phyloP scores from a whole-genome alignment of 1,140 invertebrate species.

The Platorchestia sp. region DNA sequence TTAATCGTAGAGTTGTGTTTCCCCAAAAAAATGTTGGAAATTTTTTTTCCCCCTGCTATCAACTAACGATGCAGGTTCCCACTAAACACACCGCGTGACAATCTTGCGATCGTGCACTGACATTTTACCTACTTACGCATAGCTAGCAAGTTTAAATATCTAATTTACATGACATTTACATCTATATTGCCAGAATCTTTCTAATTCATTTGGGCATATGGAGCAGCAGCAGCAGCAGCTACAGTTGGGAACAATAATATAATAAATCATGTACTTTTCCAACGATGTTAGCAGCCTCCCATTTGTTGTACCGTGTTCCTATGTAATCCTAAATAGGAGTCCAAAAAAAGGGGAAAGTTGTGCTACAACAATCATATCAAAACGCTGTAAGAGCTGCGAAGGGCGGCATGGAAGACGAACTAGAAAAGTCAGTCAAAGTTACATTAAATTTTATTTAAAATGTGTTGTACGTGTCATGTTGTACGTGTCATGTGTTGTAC shows the following conservation, averaged over 20 bases:
- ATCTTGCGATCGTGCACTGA: no score
- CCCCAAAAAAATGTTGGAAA: no score
- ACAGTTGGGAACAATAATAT: no score
- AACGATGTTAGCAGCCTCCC: no score
- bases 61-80: no score
- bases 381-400: no score
- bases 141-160: neutral
- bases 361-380: neutral
- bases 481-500: no score
- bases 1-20: neutral
- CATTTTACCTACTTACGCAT: no score
- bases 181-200: neutral
- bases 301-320: neutral
- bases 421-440: neutral
- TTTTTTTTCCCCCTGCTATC: no score
- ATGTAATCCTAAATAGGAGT: neutral
- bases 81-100: no score
- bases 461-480: neutral
- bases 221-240: neutral
- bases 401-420: neutral
- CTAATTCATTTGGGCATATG: neutral
- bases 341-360: neutral
- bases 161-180: neutral
- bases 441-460: neutral
- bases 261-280: no score